Base-by-base conservation (phyloP, 2,888 invertebrate genomes). In the Seira musarum region DNA sequence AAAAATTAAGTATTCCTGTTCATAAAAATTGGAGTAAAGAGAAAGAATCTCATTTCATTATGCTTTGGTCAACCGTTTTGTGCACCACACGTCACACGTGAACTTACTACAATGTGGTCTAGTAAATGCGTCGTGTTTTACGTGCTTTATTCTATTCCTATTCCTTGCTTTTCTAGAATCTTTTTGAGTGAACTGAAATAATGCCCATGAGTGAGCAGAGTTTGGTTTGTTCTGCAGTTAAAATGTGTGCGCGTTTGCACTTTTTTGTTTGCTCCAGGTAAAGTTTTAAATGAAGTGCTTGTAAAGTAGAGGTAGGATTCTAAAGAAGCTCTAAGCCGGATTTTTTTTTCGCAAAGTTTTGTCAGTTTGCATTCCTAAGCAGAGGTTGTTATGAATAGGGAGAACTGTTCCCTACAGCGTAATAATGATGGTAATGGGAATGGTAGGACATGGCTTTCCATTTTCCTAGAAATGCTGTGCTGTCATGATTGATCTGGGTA, bases 281-380 rank as follows among this genome's bases (percentile, higher is more conserved):
- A 49, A 49, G 15, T 49, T 49, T 49, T 49, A 49, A 49, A 49
- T 49, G 49, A 49, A 49, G 49, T 49, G 49, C 49, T 49, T 49
- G 49, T 49, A 8, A 49, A 49, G 49, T 49, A 49, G 49, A 49
- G 49, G 15, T 2, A 8, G 30, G 8, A 30, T 30, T 30, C 30
- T 8, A 49, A 49, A 49, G 49, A n/a, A 49, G 15, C 49, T 49
- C 15, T 49, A 8, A 49, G 49, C 49, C 15, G 49, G 15, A 49
- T 13, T 8, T 30, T 30, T 30, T 30, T 30, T 8, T 49, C 15
- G 49, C 49, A 49, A 49, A 49, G 15, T 49, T 49, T 49, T 49
- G 15, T 15, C 17, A 49, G 49, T 49, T 49, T 49, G 49, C 49
- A 49, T 49, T 49, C 3, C 15, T 49, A 49, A 49, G 6, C 15